Percentiles rank a stretch among this genome's conserved stretches.
Conservation (phyloP, 2,113 vertebrate species). For the Gasterosteus aculeatus region DNA sequence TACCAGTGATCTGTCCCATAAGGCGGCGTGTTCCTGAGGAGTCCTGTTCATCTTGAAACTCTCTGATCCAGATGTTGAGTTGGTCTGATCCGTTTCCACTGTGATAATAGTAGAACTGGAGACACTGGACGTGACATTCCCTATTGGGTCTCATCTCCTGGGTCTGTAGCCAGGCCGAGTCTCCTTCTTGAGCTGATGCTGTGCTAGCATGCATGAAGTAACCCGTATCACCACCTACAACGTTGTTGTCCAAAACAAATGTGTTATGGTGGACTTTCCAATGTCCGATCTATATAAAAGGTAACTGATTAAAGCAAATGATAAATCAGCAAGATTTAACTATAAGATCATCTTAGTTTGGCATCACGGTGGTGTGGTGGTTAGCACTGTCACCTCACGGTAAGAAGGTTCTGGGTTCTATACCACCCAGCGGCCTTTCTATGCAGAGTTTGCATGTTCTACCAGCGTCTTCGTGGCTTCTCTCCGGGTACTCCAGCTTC, state of each 20-base stretch:
- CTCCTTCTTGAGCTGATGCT: conserved; percentile 36
- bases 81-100: conserved; percentile 73
- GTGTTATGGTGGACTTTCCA: not conserved
- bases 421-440: too few relatives aligned
- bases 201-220: conserved; percentile 86
- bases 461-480: too few relatives aligned
- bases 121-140: conserved; percentile 81
- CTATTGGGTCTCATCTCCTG: conserved; percentile 75
- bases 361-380: too few relatives aligned
- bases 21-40: conserved; percentile 59
- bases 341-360: too few relatives aligned
- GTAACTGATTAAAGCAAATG: too few relatives aligned
- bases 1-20: conserved; percentile 80
- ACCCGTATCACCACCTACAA: not conserved
- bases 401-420: too few relatives aligned
- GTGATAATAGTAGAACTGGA: conserved; percentile 87
- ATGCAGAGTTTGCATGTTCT: too few relatives aligned
- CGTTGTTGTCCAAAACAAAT: not conserved
- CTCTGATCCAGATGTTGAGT: conserved; percentile 82
- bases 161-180: conserved; percentile 80
- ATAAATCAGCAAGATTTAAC: not conserved
- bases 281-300: not conserved
- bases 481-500: too few relatives aligned
- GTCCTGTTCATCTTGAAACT: conserved; percentile 59
- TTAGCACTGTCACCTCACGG: too few relatives aligned